Percentiles rank a stretch among this genome's conserved stretches.
These are phyloP conservation scores for Caenorhabditis drosophilae DNA, from an alignment of 2,888 invertebrate species.

Conservation along the genomic window DNA sequence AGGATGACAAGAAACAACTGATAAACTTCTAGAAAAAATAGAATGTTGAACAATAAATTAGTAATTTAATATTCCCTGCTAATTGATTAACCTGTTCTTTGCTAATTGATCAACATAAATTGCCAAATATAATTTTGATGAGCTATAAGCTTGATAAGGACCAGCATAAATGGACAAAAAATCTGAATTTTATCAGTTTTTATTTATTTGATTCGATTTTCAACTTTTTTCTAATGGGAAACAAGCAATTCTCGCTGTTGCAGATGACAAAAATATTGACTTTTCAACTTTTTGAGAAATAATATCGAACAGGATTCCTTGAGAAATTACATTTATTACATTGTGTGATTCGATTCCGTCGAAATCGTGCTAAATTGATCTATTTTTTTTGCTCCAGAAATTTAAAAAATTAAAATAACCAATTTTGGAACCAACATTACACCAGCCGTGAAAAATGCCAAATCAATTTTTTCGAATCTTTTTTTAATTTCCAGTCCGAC, in stretches of 20 bases:
- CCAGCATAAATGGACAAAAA: conserved; percentile 26
- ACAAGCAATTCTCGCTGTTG: conserved; percentile 19
- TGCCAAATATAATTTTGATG: conserved; percentile 48
- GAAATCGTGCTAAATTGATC: conserved; percentile 1
- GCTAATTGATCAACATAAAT: conserved; percentile 41
- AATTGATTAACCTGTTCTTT: conserved; percentile 6
- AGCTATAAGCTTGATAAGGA: conserved; percentile 52
- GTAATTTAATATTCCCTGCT: too few relatives aligned
- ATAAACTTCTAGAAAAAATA: conserved; percentile 17
- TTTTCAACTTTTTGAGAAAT: conserved; percentile 8
- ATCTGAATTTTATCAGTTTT: neutral
- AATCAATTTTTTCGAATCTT: conserved; percentile 15
- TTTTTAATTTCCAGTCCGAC: neutral
- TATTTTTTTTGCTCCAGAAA: neutral
- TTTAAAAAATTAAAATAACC: neutral
- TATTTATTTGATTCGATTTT: neutral
- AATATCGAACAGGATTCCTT: conserved; percentile 22
- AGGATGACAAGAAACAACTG: conserved; percentile 28
- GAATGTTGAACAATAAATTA: neutral
- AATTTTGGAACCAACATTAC: conserved; percentile 29
- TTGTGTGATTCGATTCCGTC: conserved; percentile 34
- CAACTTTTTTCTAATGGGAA: neutral
- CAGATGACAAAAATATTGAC: conserved; percentile 23
- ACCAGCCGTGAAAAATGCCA: conserved; percentile 37
- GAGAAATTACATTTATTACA: conserved; percentile 36